phyloP scores from a whole-genome alignment of 2,113 vertebrate species.

The Triplophysa dalaica region DNA sequence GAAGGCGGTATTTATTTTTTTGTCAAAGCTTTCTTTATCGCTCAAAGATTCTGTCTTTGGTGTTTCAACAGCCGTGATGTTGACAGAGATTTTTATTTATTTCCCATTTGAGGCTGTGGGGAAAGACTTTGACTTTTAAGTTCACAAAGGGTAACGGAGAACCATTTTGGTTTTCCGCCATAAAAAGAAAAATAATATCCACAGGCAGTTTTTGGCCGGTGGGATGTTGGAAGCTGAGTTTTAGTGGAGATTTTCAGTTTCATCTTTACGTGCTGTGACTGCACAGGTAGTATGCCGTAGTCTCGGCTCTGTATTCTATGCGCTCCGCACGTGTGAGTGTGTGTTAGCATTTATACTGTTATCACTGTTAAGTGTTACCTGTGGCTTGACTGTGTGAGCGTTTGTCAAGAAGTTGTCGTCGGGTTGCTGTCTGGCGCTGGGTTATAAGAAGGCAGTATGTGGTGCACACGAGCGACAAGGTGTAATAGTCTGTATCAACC shows the following conservation, averaged over 20 bases:
- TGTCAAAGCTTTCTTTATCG: slow-evolving; percentile 22
- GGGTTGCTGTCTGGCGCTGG: neutral
- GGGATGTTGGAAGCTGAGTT: neutral
- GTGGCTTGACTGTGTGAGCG: slow-evolving; percentile 5
- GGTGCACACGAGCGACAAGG: neutral
- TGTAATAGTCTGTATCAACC: neutral
- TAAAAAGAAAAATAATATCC: slow-evolving; percentile 31
- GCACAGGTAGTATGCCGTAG: neutral
- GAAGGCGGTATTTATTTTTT: slow-evolving; percentile 16
- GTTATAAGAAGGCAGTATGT: neutral
- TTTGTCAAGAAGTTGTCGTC: slow-evolving; percentile 14
- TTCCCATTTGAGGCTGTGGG: slow-evolving; percentile 28
- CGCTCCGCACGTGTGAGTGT: neutral
- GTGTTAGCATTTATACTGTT: slow-evolving; percentile 11
- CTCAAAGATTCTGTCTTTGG: slow-evolving; percentile 11
- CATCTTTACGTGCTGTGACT: slow-evolving; percentile 7
- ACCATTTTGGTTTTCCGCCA: slow-evolving; percentile 16
- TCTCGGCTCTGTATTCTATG: neutral
- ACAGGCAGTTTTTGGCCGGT: neutral
- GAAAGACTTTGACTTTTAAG: slow-evolving; percentile 31
- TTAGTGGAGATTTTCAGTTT: slow-evolving; percentile 10
- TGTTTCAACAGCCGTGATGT: slow-evolving; percentile 26
- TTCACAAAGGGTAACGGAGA: slow-evolving; percentile 1
- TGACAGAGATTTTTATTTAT: slow-evolving; percentile 47
- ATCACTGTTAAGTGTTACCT: slow-evolving; percentile 18